Evolutionary conservation across 2,888 invertebrate species (phyloP), one percentile per base, ranked within the genome.

Genomic region (Tethea ocularis): DNA sequence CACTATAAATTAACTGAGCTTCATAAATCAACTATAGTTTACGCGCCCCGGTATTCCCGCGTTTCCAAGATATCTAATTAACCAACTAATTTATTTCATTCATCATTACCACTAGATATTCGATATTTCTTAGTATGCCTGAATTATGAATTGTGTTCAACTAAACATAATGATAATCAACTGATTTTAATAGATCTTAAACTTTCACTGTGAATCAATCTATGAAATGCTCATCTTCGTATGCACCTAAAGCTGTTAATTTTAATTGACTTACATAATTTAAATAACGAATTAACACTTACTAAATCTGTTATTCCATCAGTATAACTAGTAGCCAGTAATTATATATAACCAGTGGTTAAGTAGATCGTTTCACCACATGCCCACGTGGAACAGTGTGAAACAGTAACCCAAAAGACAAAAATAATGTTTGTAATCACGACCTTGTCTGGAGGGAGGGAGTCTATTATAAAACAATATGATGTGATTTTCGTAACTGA

Each of bases 361-460:
- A 85, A 86, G 69, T 84, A 83, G 86, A 85, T 84, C 86, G 83
- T 82, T 82, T 73, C 83, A 58, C 66, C 61, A 68, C 63, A 63
- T 77, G 41, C 41, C 41, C 41, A 41, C 41, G 73, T 69, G 67
- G 73, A 73, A 62, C 54, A 6, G 33, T 53, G 33, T 36, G 33
- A 33, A 54, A 54, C 13, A 33, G 33, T 33, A 74, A 71, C 71
- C 69, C 66, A 77, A 78, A 78, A 80, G 64, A 80, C 75, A 79
- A 78, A 20, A 46, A 20, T 20, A 46, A 78, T 78, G 73, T 64
- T 61, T 71, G 66, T 60, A 69, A 68, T 46, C 57, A 66, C 66
- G 74, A 77, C 79, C 80, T 80, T 82, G 80, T 64, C 65, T 65
- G 69, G 68, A 68, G 53, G 54, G 54, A 26, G 54, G 54, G 7